Evolutionary conservation across 1,140 invertebrate species (phyloP).

Genomic region (Calosoma granatense): DNA sequence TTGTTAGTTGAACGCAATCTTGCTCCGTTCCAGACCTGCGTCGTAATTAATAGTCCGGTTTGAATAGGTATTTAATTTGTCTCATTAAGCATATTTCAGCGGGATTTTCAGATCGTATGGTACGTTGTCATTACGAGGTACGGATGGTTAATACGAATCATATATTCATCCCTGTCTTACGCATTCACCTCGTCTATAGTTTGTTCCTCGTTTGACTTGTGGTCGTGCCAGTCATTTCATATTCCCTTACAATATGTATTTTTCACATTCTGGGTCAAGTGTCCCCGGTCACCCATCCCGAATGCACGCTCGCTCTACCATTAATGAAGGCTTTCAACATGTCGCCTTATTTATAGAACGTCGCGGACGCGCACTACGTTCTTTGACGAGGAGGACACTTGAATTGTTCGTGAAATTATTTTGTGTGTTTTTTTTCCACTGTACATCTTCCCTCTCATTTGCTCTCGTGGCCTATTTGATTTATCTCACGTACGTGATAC

Average conservation of each 20-base stretch:
- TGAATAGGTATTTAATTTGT: slow-evolving; percentile 6
- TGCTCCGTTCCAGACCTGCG: background rate
- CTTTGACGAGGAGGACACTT: background rate
- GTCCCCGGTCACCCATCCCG: no score
- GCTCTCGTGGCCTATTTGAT: background rate
- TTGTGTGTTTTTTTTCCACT: background rate
- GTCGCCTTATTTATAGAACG: background rate
- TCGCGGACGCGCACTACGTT: background rate
- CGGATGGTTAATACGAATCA: no score
- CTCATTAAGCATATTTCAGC: background rate
- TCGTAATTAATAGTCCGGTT: background rate
- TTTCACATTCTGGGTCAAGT: slow-evolving; percentile 1
- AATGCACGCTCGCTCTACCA: no score
- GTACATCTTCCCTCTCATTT: no score
- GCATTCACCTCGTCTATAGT: background rate
- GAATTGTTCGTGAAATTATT: slow-evolving; percentile 3
- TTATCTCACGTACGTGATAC: background rate
- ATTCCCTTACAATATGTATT: background rate
- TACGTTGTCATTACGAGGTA: background rate
- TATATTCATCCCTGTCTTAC: no score
- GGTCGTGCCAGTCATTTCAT: background rate
- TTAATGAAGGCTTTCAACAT: no score
- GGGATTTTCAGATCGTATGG: background rate
- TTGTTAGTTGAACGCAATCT: background rate
- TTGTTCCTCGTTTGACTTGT: background rate